These are phyloP conservation scores for Rhagologus leucostigma DNA, from an alignment of 2,113 vertebrate genomes.

Conservation along the genomic window DNA sequence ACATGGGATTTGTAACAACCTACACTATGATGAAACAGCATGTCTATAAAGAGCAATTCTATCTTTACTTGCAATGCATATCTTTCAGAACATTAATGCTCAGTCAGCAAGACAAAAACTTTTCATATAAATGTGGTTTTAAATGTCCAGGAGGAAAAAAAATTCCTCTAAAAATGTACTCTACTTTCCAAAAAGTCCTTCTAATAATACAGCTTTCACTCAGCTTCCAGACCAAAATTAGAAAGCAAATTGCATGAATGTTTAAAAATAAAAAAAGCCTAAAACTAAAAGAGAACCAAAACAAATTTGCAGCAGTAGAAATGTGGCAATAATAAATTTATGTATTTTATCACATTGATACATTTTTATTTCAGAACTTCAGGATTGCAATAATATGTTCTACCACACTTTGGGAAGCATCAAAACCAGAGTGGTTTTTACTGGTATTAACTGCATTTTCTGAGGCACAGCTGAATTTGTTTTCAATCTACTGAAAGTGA, in stretches of 20 bases:
- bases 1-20: not conserved
- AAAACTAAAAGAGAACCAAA: not conserved
- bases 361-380: not conserved
- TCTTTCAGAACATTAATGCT: not conserved
- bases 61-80: not conserved
- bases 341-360: not conserved
- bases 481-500: not conserved
- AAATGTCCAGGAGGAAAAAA: not conserved
- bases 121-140: not conserved
- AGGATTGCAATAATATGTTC: not conserved
- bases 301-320: not conserved
- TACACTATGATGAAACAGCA: not conserved
- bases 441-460: not conserved
- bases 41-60: not conserved
- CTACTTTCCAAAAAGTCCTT: not conserved
- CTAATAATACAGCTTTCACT: not conserved
- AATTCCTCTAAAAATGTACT: not conserved
- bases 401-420: not conserved
- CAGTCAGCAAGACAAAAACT: not conserved
- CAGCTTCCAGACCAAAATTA: not conserved
- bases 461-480: not conserved
- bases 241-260: not conserved
- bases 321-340: not conserved
- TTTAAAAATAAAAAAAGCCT: not conserved
- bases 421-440: not conserved